Conservation (phyloP, 2,797 vertebrate genomes). For the Scyliorhinus canicula region DNA sequence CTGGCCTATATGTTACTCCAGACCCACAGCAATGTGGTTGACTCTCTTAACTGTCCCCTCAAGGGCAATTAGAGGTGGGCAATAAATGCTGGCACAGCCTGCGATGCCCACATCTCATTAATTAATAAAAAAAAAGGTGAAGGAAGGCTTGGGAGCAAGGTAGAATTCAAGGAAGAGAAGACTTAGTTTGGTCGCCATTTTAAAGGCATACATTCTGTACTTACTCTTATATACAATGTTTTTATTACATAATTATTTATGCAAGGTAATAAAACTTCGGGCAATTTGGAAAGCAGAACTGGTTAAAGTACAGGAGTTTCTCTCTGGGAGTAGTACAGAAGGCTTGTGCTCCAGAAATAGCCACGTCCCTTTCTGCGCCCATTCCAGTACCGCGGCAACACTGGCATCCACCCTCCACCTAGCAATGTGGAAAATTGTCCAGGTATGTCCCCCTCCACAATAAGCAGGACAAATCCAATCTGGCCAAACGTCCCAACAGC, state of each 20-base stretch:
- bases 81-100: too few relatives aligned
- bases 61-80: too few relatives aligned
- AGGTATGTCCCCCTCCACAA: neutral
- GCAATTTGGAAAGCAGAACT: neutral
- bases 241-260: neutral
- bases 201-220: neutral
- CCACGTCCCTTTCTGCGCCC: too few relatives aligned
- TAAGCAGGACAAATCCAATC: neutral
- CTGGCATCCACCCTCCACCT: too few relatives aligned
- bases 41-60: too few relatives aligned
- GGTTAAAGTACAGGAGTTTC: neutral
- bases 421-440: neutral
- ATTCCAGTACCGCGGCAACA: too few relatives aligned
- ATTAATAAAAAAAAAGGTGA: too few relatives aligned
- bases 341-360: neutral
- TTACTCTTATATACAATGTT: neutral
- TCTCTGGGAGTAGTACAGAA: neutral
- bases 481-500: neutral
- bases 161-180: neutral
- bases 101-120: too few relatives aligned
- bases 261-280: neutral
- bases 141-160: neutral
- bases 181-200: neutral
- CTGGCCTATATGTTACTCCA: too few relatives aligned
- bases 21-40: too few relatives aligned